Evolutionary conservation across 2,888 invertebrate genomes (phyloP).

Genomic region (Pseudococcus longispinus): DNA sequence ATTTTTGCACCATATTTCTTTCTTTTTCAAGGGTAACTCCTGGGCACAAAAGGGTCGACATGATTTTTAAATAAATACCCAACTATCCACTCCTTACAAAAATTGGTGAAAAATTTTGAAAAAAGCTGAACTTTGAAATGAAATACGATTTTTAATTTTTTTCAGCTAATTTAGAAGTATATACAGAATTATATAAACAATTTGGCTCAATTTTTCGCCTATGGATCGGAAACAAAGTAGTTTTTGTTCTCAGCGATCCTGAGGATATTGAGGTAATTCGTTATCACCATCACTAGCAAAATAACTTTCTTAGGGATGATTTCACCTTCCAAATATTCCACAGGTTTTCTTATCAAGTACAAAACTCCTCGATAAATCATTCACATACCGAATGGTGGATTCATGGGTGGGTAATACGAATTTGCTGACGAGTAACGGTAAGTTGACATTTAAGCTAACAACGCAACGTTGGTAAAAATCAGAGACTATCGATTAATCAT

Average conservation of each 20-base stretch:
- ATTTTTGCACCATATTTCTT: no score
- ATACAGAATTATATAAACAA: background rate
- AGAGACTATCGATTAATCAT: background rate
- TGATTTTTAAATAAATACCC: no score
- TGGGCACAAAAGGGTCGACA: no score
- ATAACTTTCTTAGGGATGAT: background rate
- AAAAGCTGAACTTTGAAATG: no score
- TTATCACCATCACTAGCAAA: background rate
- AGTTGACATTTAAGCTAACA: background rate
- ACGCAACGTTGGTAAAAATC: background rate
- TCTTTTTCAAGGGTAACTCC: no score
- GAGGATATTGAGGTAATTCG: background rate
- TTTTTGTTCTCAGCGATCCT: background rate
- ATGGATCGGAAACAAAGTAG: background rate
- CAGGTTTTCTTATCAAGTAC: conserved; percentile 45
- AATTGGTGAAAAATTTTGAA: no score
- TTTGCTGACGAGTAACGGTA: conserved; percentile 51
- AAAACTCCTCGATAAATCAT: conserved; percentile 51
- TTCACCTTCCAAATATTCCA: background rate
- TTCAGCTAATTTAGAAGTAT: background rate
- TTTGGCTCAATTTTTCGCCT: background rate
- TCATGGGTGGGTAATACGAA: conserved; percentile 57
- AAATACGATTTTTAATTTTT: no score
- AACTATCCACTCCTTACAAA: no score
- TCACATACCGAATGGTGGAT: conserved; percentile 54